Base-by-base conservation (phyloP, 2,113 vertebrate species). In the Chaetodon auriga region DNA sequence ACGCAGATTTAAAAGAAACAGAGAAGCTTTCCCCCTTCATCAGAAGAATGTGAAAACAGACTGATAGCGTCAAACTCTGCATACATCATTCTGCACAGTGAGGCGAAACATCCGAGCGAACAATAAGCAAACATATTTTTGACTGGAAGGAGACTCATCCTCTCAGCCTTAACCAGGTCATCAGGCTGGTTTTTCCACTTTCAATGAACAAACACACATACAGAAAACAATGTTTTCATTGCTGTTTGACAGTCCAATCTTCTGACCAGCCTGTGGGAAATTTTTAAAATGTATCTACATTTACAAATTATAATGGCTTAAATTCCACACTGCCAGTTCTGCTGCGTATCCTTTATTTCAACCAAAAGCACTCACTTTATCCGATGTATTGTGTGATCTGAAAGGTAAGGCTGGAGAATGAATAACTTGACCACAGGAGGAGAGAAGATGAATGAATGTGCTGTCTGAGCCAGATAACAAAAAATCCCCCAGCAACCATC, bases 381-480 rank as follows among this genome's bases (percentile, higher is more conserved):
- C 13, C 38, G n/a, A 12, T 45, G 41, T 45, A 38, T 7, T 1
- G 38, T 43, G 16, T 14, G 38, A 48, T 48, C n/a, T 18, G 18
- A 66, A 3, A 7, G 12, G 21, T 41, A 9, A 46, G 13, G n/a
- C 7, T 25, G 14, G 13, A 16, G n/a, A 48, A 46, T 19, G 25
- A 15, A 18, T 18, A 48, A 68, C 15, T 11, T 68, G 43, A 68
- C 64, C 23, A 48, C 64, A 48, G 45, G 45, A 66, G 45, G 14
- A 48, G 23, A 68, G 53, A 55, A 23, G 21, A 55, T 55, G 21
- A 19, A 19, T 54, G 46, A 68, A 68, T 19, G 43, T 35, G 16
- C 41, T 15, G 41, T 65, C 65, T 35, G 16, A 36, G 48, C 21
- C 48, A 36, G 16, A 51, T 36, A 87, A 82, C 55, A 69, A 45